Conservation (phyloP, 2,113 vertebrate genomes). For the Phycodurus eques region DNA sequence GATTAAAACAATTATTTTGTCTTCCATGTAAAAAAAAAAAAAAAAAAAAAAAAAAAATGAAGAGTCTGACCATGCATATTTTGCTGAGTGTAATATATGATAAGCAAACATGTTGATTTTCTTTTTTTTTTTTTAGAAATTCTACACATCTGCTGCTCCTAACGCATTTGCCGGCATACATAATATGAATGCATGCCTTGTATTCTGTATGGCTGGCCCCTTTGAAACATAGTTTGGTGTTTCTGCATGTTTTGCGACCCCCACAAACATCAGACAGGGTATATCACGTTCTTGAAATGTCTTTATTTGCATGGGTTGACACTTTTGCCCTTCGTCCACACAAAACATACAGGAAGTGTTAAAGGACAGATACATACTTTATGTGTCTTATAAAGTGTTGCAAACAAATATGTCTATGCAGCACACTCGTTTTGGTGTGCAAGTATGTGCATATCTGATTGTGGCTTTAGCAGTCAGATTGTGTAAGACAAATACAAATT, state of each 20-base stretch:
- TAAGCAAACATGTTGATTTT: conserved; percentile 22
- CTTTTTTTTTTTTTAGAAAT: neutral
- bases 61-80: conserved; percentile 3
- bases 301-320: neutral
- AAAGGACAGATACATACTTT: neutral
- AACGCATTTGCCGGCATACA: neutral
- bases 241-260: conserved; percentile 66
- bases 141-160: conserved; percentile 5
- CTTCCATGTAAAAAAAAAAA: conserved; percentile 50
- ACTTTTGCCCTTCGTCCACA: neutral
- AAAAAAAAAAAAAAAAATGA: conserved; percentile 10
- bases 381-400: conserved; percentile 1
- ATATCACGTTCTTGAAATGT: conserved; percentile 17
- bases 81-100: conserved; percentile 34
- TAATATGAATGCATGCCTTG: conserved; percentile 31
- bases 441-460: conserved; percentile 20
- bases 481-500: conserved; percentile 37
- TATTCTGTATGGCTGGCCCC: conserved; percentile 28
- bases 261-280: conserved; percentile 37
- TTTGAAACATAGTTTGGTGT: conserved; percentile 46
- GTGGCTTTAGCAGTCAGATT: conserved; percentile 21
- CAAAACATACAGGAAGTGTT: neutral
- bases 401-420: conserved; percentile 18
- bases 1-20: conserved; percentile 36
- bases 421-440: conserved; percentile 3